Evolutionary conservation across 2,888 invertebrate species (phyloP).

Genomic region (Myathropa florea): DNA sequence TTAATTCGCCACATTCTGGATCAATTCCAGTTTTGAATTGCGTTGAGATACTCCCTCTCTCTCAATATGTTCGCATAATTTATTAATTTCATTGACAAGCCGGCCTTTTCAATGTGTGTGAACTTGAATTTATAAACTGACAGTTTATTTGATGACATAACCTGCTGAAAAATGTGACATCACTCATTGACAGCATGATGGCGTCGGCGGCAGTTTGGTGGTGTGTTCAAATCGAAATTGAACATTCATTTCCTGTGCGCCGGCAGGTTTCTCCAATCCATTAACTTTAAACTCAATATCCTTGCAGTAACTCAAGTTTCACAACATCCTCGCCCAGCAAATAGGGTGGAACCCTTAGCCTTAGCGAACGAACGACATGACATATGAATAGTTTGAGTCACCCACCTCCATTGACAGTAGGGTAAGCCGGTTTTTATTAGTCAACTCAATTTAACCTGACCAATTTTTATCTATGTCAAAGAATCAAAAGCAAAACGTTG

Average conservation of each 20-base stretch:
- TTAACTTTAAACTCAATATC: not conserved
- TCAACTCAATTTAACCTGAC: not conserved
- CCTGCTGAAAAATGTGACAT: conserved; percentile 3
- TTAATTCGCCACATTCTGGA: not conserved
- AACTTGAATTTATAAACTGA: not conserved
- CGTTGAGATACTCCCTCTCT: not conserved
- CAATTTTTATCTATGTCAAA: not conserved
- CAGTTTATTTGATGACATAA: conserved; percentile 35
- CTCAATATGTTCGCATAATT: not conserved
- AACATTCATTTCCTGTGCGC: not conserved
- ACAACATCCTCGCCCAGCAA: not conserved
- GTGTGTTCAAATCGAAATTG: not conserved
- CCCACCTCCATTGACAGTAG: not conserved
- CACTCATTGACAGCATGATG: not conserved
- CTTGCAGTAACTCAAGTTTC: not conserved
- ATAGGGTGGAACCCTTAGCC: not conserved
- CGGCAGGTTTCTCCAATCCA: not conserved
- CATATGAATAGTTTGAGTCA: not conserved
- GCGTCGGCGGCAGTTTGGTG: not conserved
- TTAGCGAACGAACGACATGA: not conserved
- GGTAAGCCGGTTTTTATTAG: not conserved
- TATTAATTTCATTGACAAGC: conserved; percentile 9
- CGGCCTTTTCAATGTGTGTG: not conserved
- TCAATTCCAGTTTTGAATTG: not conserved
- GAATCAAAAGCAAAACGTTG: not conserved